A percentile compares a stretch with the other conserved stretches of the same genome.
Evolutionary conservation across 2,113 vertebrate species (phyloP).

Genomic region (Sprattus sprattus): DNA sequence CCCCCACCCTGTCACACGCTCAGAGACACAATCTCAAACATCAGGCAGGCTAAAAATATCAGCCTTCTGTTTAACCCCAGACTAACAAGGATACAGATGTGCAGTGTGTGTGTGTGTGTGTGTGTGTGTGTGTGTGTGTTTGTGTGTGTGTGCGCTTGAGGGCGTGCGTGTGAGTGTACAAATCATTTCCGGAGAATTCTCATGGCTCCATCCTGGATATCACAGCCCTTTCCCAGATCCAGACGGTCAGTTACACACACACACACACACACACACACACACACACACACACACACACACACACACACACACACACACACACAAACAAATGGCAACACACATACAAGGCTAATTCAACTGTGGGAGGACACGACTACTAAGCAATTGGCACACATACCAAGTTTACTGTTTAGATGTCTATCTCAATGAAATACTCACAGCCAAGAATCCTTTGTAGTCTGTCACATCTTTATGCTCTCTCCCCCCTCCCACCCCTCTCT

Average conservation of each 20-base stretch:
- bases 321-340: conserved; percentile 38
- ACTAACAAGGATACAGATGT: neutral
- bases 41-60: conserved; percentile 1
- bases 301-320: too few species aligned
- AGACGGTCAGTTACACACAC: conserved; percentile 11
- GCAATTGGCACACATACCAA: neutral
- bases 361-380: conserved; percentile 33
- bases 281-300: neutral
- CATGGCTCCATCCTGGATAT: neutral
- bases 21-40: conserved; percentile 17
- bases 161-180: conserved; percentile 33
- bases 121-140: neutral
- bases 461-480: neutral
- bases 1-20: neutral
- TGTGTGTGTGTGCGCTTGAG: conserved; percentile 28
- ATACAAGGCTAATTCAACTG: conserved; percentile 46
- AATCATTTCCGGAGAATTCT: neutral
- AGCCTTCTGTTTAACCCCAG: neutral
- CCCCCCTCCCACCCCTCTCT: neutral
- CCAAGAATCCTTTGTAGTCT: conserved; percentile 53
- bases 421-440: conserved; percentile 49
- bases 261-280: conserved; percentile 16
- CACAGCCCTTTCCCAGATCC: neutral
- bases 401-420: neutral
- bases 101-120: neutral